Percentiles rank a stretch among this genome's conserved stretches.
Conservation (phyloP, 2,113 vertebrate genomes). For the Catharus minimus region DNA sequence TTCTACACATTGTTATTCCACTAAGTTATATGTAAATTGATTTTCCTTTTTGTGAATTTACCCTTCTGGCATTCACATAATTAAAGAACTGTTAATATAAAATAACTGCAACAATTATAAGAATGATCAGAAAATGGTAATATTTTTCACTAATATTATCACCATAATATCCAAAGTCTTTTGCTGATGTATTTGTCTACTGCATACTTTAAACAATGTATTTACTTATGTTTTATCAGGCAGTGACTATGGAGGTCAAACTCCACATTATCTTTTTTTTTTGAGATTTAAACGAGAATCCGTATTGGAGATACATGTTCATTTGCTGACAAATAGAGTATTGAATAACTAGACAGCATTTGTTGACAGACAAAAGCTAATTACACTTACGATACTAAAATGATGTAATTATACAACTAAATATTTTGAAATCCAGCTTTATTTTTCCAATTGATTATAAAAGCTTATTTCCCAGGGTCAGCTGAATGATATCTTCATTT, state of each 20-base stretch:
- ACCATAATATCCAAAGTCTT: neutral
- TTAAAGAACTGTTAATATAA: slow-evolving; percentile 27
- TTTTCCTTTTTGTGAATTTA: neutral
- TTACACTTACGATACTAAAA: neutral
- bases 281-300: slow-evolving; percentile 4
- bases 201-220: slow-evolving; percentile 10
- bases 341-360: neutral
- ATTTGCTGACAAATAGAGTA: slow-evolving; percentile 2
- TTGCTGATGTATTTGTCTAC: slow-evolving; percentile 28
- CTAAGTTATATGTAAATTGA: slow-evolving; percentile 52
- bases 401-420: neutral
- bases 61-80: slow-evolving; percentile 9
- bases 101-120: neutral
- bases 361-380: slow-evolving; percentile 23
- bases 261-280: neutral
- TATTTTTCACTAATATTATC: neutral
- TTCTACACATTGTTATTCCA: slow-evolving; percentile 18
- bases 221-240: slow-evolving; percentile 40
- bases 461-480: slow-evolving; percentile 46
- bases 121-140: neutral
- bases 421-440: slow-evolving; percentile 38
- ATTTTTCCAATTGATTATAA: slow-evolving; percentile 52
- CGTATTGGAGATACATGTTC: neutral
- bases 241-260: slow-evolving; percentile 42
- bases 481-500: neutral